Conservation (phyloP, 2,797 vertebrate species). For the Lepidocolaptes lacrymiger region DNA sequence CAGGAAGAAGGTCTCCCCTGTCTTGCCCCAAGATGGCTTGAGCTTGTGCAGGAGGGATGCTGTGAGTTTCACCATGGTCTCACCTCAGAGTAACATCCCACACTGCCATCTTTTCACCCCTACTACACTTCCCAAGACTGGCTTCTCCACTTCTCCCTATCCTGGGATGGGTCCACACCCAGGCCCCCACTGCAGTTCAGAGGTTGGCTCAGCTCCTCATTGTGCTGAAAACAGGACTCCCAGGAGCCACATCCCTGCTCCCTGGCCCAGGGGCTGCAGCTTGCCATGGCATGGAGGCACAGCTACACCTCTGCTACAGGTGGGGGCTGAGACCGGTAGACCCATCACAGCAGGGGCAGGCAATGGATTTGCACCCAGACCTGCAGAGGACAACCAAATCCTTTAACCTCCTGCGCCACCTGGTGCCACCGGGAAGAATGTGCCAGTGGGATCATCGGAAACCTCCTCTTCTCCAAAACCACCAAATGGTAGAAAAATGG, state of each 20-base stretch:
- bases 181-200: fast-evolving
- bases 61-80: background rate
- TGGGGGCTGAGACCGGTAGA: background rate
- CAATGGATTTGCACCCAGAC: background rate
- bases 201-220: fast-evolving
- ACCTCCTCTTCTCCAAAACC: background rate
- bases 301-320: fast-evolving
- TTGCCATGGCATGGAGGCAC: fast-evolving
- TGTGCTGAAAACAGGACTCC: background rate
- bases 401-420: slow-evolving; percentile 65
- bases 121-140: background rate
- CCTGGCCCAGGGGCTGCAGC: background rate
- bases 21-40: background rate
- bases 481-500: background rate
- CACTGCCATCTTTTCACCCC: background rate
- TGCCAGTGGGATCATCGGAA: background rate
- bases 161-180: too few species aligned
- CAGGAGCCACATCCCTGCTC: fast-evolving
- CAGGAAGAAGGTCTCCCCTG: background rate
- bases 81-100: too few species aligned
- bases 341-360: slow-evolving; percentile 3
- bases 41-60: background rate
- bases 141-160: fast-evolving
- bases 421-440: slow-evolving; percentile 34
- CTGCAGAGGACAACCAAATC: background rate